Evolutionary conservation across 92 coral and sea anemone species (phyloP).

Genomic region (Paramuricea clavata): DNA sequence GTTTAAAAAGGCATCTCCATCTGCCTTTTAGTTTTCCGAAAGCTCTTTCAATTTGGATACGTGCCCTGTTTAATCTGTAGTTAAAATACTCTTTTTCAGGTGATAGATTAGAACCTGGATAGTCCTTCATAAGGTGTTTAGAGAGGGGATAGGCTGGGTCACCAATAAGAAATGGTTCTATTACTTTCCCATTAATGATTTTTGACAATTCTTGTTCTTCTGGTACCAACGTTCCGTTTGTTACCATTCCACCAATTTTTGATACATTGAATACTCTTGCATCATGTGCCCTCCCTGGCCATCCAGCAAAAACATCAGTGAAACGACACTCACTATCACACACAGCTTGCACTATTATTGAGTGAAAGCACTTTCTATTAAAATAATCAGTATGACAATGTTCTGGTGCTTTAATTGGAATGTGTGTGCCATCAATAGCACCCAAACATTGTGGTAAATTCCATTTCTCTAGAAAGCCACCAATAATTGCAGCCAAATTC

Average conservation of each 20-base stretch:
- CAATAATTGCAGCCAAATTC: constrained; percentile 56
- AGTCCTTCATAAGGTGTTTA: not conserved
- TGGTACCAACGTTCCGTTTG: constrained; percentile 40
- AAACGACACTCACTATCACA: constrained; percentile 60
- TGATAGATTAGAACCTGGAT: not conserved
- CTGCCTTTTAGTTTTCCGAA: constrained; percentile 16
- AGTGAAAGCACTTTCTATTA: constrained; percentile 45
- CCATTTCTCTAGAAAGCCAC: constrained; percentile 62
- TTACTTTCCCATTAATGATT: not conserved
- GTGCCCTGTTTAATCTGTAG: not conserved
- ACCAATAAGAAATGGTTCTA: not conserved
- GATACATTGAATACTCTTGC: constrained; percentile 60
- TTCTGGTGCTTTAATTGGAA: constrained; percentile 66
- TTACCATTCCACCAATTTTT: constrained; percentile 40
- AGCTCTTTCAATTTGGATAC: not conserved
- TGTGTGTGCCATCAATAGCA: constrained; percentile 52
- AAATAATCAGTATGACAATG: constrained; percentile 44
- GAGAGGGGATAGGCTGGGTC: not conserved
- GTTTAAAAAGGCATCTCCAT: constrained; percentile 20
- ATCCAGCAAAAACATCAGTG: constrained; percentile 42
- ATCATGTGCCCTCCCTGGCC: constrained; percentile 50
- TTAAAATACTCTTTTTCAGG: not conserved
- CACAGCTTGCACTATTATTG: constrained; percentile 48
- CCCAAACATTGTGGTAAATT: constrained; percentile 56
- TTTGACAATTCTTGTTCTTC: constrained; percentile 1